A percentile compares a stretch with the other conserved stretches of the same genome.
Conservation (phyloP, 2,888 invertebrate genomes). For the Andrena minutula region DNA sequence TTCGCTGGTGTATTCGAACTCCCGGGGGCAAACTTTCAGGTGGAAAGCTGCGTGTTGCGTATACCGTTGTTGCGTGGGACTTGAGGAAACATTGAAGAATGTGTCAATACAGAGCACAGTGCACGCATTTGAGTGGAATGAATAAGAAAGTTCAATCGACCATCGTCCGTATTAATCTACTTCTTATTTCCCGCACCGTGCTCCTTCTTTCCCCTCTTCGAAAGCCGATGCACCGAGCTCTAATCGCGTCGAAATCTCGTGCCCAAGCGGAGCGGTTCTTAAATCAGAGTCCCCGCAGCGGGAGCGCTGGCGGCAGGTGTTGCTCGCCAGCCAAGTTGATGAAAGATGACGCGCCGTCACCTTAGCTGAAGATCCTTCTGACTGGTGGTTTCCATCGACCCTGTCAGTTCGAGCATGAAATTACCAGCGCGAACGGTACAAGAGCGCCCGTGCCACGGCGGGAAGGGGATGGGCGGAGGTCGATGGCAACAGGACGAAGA, state of each 20-base stretch:
- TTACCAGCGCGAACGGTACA: conserved; percentile 65
- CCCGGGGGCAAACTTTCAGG: neutral
- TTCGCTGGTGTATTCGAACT: neutral
- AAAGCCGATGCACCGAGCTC: neutral
- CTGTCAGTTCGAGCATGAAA: conserved; percentile 73
- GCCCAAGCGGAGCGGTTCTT: conserved; percentile 8
- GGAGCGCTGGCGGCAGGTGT: conserved; percentile 65
- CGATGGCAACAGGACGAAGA: conserved; percentile 8
- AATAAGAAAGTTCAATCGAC: too few relatives aligned
- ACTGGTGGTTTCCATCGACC: conserved; percentile 70
- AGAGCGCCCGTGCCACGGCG: conserved; percentile 38
- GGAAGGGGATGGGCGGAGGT: conserved; percentile 24
- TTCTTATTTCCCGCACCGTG: neutral
- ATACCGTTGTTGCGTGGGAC: neutral
- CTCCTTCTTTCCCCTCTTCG: neutral
- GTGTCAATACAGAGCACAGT: too few relatives aligned
- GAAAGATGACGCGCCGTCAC: conserved; percentile 72
- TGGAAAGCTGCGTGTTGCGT: neutral
- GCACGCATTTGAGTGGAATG: too few relatives aligned
- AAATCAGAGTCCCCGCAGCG: conserved; percentile 31
- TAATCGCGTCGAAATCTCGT: neutral
- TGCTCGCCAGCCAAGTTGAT: conserved; percentile 64
- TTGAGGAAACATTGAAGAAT: too few relatives aligned
- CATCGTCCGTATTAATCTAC: neutral
- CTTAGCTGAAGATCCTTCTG: conserved; percentile 67